Evolutionary conservation across 2,888 invertebrate genomes (phyloP), one percentile per base, ranked within the genome.

Genomic region (Acronicta alni): DNA sequence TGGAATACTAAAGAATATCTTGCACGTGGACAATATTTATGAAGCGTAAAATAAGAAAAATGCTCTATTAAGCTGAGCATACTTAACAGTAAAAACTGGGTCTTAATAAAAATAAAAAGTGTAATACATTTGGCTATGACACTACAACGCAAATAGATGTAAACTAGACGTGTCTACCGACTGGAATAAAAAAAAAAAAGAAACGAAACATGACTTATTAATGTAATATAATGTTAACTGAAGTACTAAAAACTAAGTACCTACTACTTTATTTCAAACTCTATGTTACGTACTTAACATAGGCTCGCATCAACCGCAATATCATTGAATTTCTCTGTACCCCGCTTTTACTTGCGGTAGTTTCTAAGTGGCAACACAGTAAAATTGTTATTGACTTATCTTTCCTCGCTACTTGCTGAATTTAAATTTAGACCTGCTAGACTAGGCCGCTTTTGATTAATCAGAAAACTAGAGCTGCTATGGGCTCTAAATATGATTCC

Each of bases 311-410:
- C 18, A 57, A 70, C 57, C 49, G 46, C 71, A 66, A 51, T 42
- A 23, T 32, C 32, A 38, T 41, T 48, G 15, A 51, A 42, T 55
- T 59, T 60, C 65, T 46, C 54, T 8, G 42, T 16, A 30, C 46
- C 49, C 20, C 18, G 53, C 57, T 62, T 39, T 37, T 39, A 38
- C 48, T 52, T 68, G 64, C 30, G 47, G 56, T 73, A 45, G 43
- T 69, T 68, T 57, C 65, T 71, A 55, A 52, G 38, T 56, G 32
- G 49, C 39, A 51, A 63, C n/a, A 53, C 30, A 47, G n/a, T n/a
- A n/a, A n/a, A n/a, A 20, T 44, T 48, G 41, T 54, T 59, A 49
- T 37, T 67, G 46, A 16, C 16, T 66, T 18, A 18, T 46, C 41
- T 67, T 43, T 59, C 41, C 26, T 67, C 37, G 16, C 5, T 26